Evolutionary conservation across 2,113 vertebrate genomes (phyloP), one percentile per base, ranked within the genome.

Genomic region (Chinchilla lanigera): DNA sequence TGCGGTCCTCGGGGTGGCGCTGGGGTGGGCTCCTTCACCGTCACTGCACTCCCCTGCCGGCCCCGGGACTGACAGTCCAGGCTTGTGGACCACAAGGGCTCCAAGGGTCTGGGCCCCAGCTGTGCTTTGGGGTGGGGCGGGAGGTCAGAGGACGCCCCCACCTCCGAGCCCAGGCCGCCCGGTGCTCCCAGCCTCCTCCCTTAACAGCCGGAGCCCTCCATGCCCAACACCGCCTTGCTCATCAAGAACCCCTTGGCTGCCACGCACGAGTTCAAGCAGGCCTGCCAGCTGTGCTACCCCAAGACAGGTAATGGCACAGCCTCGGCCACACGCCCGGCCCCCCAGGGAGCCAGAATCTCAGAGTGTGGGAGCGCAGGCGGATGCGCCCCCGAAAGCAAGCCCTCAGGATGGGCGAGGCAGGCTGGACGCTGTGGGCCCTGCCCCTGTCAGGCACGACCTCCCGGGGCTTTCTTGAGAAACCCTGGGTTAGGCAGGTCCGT

Each of bases 241-340:
- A 99, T 99, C 98, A 99, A 99, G 98, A 99, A 99, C 95, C 99
- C 99, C 0, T 97, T 99, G 97, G 98, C 99, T 2, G 97, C 99
- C 97, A 99, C 99, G 56, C 99, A 99, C 0, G 94, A 99, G 86
- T 99, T 99, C 98, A 99, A 99, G 98, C 99, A 99, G 98, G 99
- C 99, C 89, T 99, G 99, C 98, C 98, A 98, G 33, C 97, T 98
- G 94, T 99, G 99, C 98, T 99, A 99, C 94, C 98, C 99, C 65
- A 99, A 99, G 98, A 99, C 99, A 99, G 99, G 99, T 99, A 98
- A 91, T 26, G 38, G 0, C 0, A 4, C 20, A 0, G 28, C 19
- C 60, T 5, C 0, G 0, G 16, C 8, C 28, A 16, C 60, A 26
- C 9, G 26, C 73, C 69, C 41, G 58, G 75, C 52, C 94, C 86